Base-by-base conservation (phyloP, 2,113 vertebrate species). In the Dipodomys stephensi region DNA sequence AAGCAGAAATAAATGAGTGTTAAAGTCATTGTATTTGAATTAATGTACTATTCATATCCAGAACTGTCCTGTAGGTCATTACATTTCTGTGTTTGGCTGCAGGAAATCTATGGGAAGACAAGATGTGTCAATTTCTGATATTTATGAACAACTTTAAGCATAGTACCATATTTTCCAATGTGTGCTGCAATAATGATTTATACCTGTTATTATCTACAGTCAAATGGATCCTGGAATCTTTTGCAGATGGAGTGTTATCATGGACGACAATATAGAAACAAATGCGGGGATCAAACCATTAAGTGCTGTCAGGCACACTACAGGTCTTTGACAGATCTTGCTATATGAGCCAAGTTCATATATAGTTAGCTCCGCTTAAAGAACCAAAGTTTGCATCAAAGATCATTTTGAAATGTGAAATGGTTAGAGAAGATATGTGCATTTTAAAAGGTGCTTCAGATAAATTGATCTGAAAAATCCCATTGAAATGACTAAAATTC, bases 391-490 rank as follows among this genome's bases (percentile, higher is more conserved):
- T 64, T 72, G 49, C 68, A 87, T 85, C 92, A 94, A 23, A 83
- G 88, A 96, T 91, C 32, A 83, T 57, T 88, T 96, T 91, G 89
- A 71, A 97, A 93, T 92, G 79, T 94, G 92, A 95, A 95, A 90
- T 92, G 86, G 30, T 62, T 83, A 96, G 72, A 95, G 80, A 81
- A 95, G 83, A 72, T 60, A 83, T 32, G 64, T 90, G 60, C 74
- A 53, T 90, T 96, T 93, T 62, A 77, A 72, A 72, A 27, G 32
- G 22, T 16, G 35, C 90, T 96, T 97, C 83, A 84, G 69, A 94
- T 39, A 97, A 83, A 88, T 92, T 96, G 0, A 81, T 92, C 96
- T 96, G 80, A 95, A n/a, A 90, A 96, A 82, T 80, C 30, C 62
- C 93, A 2, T 80, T 91, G 93, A 95, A 82, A 62, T 19, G 87